A percentile compares a stretch with the other conserved stretches of the same genome.
These are phyloP conservation scores for Lichenostomus cassidix DNA, from an alignment of 2,113 vertebrate species.

Conservation along the genomic window DNA sequence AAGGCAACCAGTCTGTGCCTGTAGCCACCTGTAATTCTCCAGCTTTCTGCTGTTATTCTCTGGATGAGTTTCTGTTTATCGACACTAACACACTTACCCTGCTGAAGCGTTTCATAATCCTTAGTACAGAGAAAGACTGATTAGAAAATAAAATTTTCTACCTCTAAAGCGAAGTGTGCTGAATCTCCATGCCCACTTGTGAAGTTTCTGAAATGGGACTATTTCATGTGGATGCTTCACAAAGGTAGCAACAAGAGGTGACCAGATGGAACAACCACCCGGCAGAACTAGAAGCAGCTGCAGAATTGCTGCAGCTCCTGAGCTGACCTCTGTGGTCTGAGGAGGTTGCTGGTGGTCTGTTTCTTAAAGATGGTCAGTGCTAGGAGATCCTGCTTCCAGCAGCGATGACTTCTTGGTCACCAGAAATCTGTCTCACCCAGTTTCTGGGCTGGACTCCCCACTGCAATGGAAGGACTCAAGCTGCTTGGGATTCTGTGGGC, in stretches of 20 bases:
- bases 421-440: neutral
- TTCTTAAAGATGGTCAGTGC: neutral
- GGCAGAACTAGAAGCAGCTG: neutral
- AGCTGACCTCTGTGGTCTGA: neutral
- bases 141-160: neutral
- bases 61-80: neutral
- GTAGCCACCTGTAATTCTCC: conserved; percentile 55
- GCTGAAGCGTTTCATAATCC: neutral
- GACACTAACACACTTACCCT: neutral
- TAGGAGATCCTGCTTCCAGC: neutral
- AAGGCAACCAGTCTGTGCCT: conserved; percentile 53
- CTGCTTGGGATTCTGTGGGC: neutral
- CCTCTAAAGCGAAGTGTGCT: neutral
- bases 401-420: accelerated
- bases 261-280: neutral
- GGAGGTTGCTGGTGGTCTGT: neutral
- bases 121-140: neutral
- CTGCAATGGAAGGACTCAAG: neutral
- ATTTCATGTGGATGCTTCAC: neutral
- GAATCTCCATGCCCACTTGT: neutral
- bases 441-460: neutral
- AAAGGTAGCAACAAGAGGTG: neutral
- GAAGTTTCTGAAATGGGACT: neutral
- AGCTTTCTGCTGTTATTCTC: conserved; percentile 27
- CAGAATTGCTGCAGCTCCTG: neutral